Evolutionary conservation across 2,797 vertebrate species (phyloP), one percentile per base, ranked within the genome.

Genomic region (Enteromius fasciolatus): DNA sequence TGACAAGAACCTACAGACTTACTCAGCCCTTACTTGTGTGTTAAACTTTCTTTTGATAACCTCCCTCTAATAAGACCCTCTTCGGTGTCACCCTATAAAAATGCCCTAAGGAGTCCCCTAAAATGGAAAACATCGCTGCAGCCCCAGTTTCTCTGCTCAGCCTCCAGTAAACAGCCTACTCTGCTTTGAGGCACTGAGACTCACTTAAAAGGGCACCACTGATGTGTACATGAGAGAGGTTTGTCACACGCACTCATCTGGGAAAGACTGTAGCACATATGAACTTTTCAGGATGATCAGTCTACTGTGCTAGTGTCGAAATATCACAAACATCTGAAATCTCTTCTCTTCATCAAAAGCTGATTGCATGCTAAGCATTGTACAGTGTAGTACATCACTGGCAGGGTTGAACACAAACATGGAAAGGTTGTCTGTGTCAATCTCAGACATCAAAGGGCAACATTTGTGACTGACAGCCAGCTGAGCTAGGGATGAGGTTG

Each of bases 361-460:
- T 12, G 14, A 50, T 41, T 77, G 36, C 36, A 76, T 76, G 52
- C 17, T 46, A 39, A 61, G 54, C 25, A 52, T 69, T 63, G 52
- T n/a, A 36, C 25, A 61, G n/a, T 48, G 25, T 28, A 57, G 46
- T 31, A 31, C 61, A 3, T 59, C 5, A 25, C 64, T 59, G 28
- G 52, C 50, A 83, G 36, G 14, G 20, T 31, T 69, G 20, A 76
- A 52, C 23, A 76, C 48, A 66, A 41, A 67, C 48, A 76, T 44
- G 80, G 64, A 77, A 69, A 77, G 64, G 63, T 57, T 61, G 64
- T 31, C 28, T 63, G 64, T 69, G 81, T 83, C 81, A 80, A 68
- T 84, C 83, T 78, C 46, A 59, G 79, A 88, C 84, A 82, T 87
- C 72, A 88, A 86, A 88, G 59, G 76, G 78, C 75, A 69, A 54